Percentiles rank a stretch among this genome's conserved stretches.
These are phyloP conservation scores for Perithous albicinctus DNA, from an alignment of 2,888 invertebrate species.

Conservation along the genomic window DNA sequence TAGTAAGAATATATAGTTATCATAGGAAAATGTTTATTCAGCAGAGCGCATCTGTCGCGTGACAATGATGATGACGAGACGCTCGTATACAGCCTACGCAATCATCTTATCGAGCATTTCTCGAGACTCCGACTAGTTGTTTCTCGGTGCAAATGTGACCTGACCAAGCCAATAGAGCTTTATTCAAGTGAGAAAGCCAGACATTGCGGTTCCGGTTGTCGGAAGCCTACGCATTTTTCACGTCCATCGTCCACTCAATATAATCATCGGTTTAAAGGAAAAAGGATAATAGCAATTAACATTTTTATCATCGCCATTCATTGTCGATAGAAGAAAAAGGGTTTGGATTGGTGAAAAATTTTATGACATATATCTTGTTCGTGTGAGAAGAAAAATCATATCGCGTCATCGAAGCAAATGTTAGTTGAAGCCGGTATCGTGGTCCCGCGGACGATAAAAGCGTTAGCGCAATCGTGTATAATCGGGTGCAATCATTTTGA, in stretches of 20 bases:
- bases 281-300: too few species aligned
- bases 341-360: not conserved
- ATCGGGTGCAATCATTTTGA: conserved; percentile 83
- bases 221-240: conserved; percentile 13
- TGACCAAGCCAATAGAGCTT: conserved; percentile 12
- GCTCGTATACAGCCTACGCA: conserved; percentile 27
- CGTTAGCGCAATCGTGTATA: conserved; percentile 83
- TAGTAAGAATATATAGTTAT: conserved; percentile 13
- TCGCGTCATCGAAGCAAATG: conserved; percentile 47
- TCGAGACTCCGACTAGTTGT: conserved; percentile 27
- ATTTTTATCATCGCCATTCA: not conserved
- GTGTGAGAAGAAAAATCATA: conserved; percentile 1
- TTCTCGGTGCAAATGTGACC: conserved; percentile 17
- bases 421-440: conserved; percentile 32
- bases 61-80: conserved; percentile 19
- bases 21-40: conserved; percentile 47
- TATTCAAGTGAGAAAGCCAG: conserved; percentile 30
- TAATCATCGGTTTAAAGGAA: too few species aligned
- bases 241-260: not conserved
- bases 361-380: not conserved
- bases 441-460: conserved; percentile 72
- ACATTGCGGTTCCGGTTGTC: conserved; percentile 31
- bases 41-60: conserved; percentile 37
- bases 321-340: not conserved
- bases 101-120: conserved; percentile 31